These are phyloP conservation scores for Drosophila cognata DNA, from an alignment of 2,888 invertebrate species.

Conservation along the genomic window DNA sequence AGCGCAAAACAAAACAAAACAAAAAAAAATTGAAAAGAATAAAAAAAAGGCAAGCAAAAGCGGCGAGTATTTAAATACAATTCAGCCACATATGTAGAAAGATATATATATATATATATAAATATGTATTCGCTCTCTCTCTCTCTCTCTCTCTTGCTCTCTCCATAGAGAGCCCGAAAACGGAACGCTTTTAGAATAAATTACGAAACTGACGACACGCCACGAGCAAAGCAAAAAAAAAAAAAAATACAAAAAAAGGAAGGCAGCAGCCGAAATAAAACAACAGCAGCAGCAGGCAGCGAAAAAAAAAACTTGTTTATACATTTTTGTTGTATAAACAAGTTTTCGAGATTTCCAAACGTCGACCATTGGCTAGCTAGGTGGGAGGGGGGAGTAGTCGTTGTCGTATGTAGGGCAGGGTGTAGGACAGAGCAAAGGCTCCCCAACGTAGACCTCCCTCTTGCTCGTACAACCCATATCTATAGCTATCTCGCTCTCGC, in stretches of 20 bases:
- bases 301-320: constrained; percentile 74
- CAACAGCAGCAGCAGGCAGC: constrained; percentile 25
- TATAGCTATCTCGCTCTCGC: neutral
- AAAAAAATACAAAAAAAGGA: constrained; percentile 39
- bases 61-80: constrained; percentile 55
- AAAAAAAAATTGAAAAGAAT: constrained; percentile 8
- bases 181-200: constrained; percentile 81
- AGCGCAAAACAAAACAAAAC: constrained; percentile 58
- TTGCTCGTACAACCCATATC: neutral
- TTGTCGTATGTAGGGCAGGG: constrained; percentile 59
- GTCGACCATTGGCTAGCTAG: constrained; percentile 57
- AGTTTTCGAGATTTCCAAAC: constrained; percentile 80
- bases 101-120: constrained; percentile 23
- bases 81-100: constrained; percentile 15
- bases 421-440: constrained; percentile 52
- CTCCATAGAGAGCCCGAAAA: constrained; percentile 71
- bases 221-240: constrained; percentile 52
- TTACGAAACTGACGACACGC: constrained; percentile 79
- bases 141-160: constrained; percentile 41
- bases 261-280: constrained; percentile 58
- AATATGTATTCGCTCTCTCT: constrained; percentile 45
- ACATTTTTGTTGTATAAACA: constrained; percentile 75
- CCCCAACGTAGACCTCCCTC: neutral
- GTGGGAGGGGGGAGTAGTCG: constrained; percentile 33
- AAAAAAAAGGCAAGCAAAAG: constrained; percentile 16